Percentiles rank a stretch among this genome's conserved stretches.
Conservation (phyloP, 2,113 vertebrate species). For the Litocranius walleri region DNA sequence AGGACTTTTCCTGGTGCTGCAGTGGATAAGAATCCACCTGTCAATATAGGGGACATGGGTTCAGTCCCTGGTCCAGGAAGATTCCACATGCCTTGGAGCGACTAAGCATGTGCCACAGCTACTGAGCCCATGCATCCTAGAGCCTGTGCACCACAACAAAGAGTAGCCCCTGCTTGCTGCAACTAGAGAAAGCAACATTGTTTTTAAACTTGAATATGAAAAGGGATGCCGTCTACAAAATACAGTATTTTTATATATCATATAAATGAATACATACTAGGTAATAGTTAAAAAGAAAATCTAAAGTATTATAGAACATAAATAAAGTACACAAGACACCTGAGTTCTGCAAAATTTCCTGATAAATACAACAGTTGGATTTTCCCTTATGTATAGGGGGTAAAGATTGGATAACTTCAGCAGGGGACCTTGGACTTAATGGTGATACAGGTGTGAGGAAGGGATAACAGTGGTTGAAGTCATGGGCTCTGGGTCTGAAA, state of each 20-base stretch:
- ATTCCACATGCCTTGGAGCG: background rate
- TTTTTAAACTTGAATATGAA: slow-evolving; percentile 25
- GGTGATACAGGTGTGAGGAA: background rate
- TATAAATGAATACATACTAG: background rate
- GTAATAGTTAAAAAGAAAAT: background rate
- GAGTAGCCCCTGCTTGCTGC: background rate
- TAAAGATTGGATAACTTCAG: slow-evolving; percentile 15
- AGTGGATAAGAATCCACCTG: background rate
- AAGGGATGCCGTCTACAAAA: background rate
- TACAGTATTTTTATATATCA: background rate
- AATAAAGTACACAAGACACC: background rate
- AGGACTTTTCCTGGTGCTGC: background rate
- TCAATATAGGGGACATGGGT: background rate
- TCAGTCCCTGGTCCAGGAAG: background rate
- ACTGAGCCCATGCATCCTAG: background rate
- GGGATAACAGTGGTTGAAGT: background rate
- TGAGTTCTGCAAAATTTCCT: background rate
- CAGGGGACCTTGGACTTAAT: background rate
- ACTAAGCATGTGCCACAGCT: background rate
- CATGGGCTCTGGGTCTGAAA: background rate
- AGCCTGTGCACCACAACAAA: background rate
- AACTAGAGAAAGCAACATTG: background rate
- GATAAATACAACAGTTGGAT: background rate
- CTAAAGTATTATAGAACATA: background rate
- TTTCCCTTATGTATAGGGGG: background rate